Base-by-base conservation (phyloP, 2,113 vertebrate species). In the Romanogobio albipinnatus region DNA sequence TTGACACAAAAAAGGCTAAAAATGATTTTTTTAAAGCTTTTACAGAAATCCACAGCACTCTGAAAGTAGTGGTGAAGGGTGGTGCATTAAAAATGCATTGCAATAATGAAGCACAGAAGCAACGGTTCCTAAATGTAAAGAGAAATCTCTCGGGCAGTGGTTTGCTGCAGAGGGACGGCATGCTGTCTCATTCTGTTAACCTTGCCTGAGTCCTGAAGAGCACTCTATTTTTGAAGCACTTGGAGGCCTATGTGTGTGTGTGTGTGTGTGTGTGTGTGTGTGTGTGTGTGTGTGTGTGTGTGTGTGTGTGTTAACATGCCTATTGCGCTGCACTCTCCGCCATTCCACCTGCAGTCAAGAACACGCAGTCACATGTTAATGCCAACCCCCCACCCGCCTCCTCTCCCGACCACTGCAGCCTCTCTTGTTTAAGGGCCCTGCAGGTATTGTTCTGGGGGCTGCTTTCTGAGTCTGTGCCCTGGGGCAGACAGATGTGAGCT, bases 141-240 rank as follows among this genome's bases (percentile, higher is more conserved):
- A 62, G 58, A 43, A 29, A 58, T 58, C 76, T 85, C 61, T 49
- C 53, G 19, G 83, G 83, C 75, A 59, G 33, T 68, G 33, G 64
- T 78, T 49, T 68, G 59, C 39, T 66, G 75, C 81, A 64, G 83
- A 58, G 76, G 36, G 75, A 58, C 49, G 29, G 64, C 13, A 0
- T 22, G 56, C 79, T 89, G 84, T 91, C 83, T 79, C 56, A 85
- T 87, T 3, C 29, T 26, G 85, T 89, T 89, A 90, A 89, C 89
- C 87, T 89, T 47, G 82, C 84, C 86, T 85, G 29, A 71, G 53
- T 83, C 76, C 61, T 15, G 77, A 77, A 86, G 49, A 85, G 76
- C 86, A 76, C 74, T 83, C 88, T 90, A 86, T 89, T 90, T 88
- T 53, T 75, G 82, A 26, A 78, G 22, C 85, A 58, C 58, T 71